A percentile compares a stretch with the other conserved stretches of the same genome.
Evolutionary conservation across 2,888 invertebrate species (phyloP).

Genomic region (Euphydryas editha): DNA sequence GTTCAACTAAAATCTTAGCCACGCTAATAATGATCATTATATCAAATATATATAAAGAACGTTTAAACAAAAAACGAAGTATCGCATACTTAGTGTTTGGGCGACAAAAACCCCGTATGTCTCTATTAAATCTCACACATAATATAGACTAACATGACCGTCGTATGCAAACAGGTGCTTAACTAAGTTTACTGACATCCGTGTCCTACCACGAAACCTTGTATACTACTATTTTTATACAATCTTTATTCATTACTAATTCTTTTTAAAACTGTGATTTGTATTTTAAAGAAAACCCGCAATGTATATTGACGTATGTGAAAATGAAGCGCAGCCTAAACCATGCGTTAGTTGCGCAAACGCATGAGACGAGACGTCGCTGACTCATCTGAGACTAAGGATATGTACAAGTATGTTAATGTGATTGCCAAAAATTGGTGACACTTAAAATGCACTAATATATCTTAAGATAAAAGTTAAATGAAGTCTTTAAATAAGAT

Average conservation of each 20-base stretch:
- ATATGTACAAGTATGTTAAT: slow-evolving; percentile 42
- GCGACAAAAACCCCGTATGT: slow-evolving; percentile 66
- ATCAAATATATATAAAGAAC: no score
- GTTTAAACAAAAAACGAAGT: slow-evolving; percentile 40
- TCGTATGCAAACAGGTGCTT: slow-evolving; percentile 77
- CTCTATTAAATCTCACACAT: slow-evolving; percentile 74
- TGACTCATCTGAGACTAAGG: slow-evolving; percentile 69
- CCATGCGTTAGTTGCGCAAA: slow-evolving; percentile 66
- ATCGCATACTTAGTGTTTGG: slow-evolving; percentile 44
- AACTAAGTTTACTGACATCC: slow-evolving; percentile 75
- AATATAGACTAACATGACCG: slow-evolving; percentile 59
- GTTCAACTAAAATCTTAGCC: no score
- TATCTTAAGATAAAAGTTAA: no score
- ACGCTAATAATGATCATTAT: no score
- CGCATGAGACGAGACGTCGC: slow-evolving; percentile 61
- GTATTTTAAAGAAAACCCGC: slow-evolving; percentile 26
- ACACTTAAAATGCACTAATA: neutral
- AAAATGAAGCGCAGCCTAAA: slow-evolving; percentile 9
- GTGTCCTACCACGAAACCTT: slow-evolving; percentile 55
- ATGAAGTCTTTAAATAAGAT: no score
- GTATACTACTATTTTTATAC: slow-evolving; percentile 24
- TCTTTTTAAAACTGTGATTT: neutral
- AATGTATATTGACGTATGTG: slow-evolving; percentile 40
- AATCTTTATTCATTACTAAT: slow-evolving; percentile 46
- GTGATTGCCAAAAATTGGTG: neutral